phyloP scores from a whole-genome alignment of 2,113 vertebrate species.

The Callipepla squamata region DNA sequence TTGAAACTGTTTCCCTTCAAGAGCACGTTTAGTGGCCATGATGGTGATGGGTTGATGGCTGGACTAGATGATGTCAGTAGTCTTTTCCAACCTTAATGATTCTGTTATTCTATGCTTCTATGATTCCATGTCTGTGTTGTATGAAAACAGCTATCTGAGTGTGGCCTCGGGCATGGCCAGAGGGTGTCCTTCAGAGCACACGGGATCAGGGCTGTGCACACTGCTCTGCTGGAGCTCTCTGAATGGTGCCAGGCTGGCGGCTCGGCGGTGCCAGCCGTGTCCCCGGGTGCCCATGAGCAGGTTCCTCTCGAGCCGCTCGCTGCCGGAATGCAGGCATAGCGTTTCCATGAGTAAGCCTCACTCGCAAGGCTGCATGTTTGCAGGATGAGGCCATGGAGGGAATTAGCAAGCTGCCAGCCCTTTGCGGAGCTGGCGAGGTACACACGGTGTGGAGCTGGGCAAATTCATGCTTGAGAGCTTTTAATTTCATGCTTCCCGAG shows the following conservation, averaged over 20 bases:
- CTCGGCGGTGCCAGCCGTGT: neutral
- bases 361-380: slow-evolving; percentile 56
- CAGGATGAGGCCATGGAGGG: slow-evolving; percentile 55
- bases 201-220: neutral
- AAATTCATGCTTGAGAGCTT: neutral
- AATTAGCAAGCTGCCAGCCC: slow-evolving; percentile 1
- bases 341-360: slow-evolving; percentile 62
- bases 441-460: slow-evolving; percentile 4
- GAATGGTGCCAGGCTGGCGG: neutral
- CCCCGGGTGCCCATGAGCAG: neutral
- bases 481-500: slow-evolving; percentile 45
- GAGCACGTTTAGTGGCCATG: neutral
- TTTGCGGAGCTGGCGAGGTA: neutral
- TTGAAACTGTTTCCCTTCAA: neutral
- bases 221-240: slow-evolving; percentile 17
- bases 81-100: too few relatives aligned
- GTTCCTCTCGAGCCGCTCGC: neutral
- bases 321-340: slow-evolving; percentile 39
- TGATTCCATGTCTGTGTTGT: neutral
- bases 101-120: too few relatives aligned
- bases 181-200: slow-evolving; percentile 27
- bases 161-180: neutral
- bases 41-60: too few relatives aligned
- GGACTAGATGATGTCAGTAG: too few relatives aligned
- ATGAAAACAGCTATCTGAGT: neutral